Evolutionary conservation across 2,888 invertebrate species (phyloP).

Genomic region (Drosophila fungiperda): DNA sequence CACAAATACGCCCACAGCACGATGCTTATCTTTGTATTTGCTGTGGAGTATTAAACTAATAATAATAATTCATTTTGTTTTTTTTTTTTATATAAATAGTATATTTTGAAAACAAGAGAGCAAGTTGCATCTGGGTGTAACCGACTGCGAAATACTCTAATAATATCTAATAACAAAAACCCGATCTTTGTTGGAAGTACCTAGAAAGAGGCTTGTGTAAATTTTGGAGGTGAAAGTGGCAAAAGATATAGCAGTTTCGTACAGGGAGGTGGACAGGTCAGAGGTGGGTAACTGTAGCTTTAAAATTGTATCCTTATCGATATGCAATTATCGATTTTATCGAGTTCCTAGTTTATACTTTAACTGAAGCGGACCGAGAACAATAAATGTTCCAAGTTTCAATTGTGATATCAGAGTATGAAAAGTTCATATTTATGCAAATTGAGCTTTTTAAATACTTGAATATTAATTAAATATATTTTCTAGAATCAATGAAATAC

Average conservation of each 20-base stretch:
- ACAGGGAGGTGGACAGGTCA: no score
- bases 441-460: neutral
- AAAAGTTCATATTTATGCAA: neutral
- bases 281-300: neutral
- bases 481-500: neutral
- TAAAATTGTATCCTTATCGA: neutral
- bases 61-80: neutral
- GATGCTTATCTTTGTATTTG: conserved; percentile 76
- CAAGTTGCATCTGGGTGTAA: neutral
- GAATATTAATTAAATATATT: neutral
- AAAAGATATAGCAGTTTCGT: neutral
- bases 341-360: neutral
- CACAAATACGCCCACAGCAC: conserved; percentile 84
- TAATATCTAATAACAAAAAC: neutral
- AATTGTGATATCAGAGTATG: neutral
- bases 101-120: neutral
- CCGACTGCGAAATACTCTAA: neutral
- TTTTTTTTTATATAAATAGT: neutral
- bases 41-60: conserved; percentile 41
- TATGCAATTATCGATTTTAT: neutral
- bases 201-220: neutral
- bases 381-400: neutral
- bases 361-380: neutral
- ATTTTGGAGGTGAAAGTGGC: neutral
- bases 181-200: neutral